These are phyloP conservation scores for Melanerpes aurifrons DNA, from an alignment of 2,113 vertebrate genomes.

Conservation along the genomic window DNA sequence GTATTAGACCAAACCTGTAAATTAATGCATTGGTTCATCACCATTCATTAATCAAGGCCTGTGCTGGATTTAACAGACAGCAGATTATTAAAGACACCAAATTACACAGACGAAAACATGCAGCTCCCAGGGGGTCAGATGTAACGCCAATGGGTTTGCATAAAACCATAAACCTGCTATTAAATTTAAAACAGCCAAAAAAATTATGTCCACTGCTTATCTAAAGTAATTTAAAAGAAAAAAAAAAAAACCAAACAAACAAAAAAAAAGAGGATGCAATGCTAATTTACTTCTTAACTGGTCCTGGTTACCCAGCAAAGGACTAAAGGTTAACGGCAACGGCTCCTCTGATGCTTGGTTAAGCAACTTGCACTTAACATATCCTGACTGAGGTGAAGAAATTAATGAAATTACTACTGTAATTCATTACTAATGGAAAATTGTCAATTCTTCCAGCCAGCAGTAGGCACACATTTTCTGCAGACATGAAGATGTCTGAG, in stretches of 20 bases:
- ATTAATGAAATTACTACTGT: slow-evolving; percentile 80
- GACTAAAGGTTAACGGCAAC: slow-evolving; percentile 77
- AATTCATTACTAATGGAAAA: slow-evolving; percentile 81
- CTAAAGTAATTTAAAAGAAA: slow-evolving; percentile 42
- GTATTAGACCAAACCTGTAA: slow-evolving; percentile 79
- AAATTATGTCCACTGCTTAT: slow-evolving; percentile 77
- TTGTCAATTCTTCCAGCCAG: slow-evolving; percentile 63
- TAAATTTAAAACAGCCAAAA: slow-evolving; percentile 82
- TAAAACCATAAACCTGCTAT: slow-evolving; percentile 83
- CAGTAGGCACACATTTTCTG: slow-evolving; percentile 60
- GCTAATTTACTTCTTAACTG: slow-evolving; percentile 77
- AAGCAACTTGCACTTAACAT: slow-evolving; percentile 79
- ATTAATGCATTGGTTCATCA: slow-evolving; percentile 81
- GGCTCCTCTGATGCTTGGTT: slow-evolving; percentile 78
- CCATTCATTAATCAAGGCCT: slow-evolving; percentile 84
- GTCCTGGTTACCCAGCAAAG: slow-evolving; percentile 67
- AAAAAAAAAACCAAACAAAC: background rate
- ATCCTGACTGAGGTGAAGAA: slow-evolving; percentile 77
- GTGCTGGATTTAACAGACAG: slow-evolving; percentile 80
- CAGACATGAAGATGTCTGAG: slow-evolving; percentile 21
- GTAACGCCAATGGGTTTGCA: slow-evolving; percentile 80
- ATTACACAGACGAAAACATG: slow-evolving; percentile 74
- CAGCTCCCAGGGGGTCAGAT: slow-evolving; percentile 78
- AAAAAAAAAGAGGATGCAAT: slow-evolving; percentile 37
- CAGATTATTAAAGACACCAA: slow-evolving; percentile 83